Evolutionary conservation across 2,888 invertebrate genomes (phyloP).

Genomic region (Calliscelio sp.): DNA sequence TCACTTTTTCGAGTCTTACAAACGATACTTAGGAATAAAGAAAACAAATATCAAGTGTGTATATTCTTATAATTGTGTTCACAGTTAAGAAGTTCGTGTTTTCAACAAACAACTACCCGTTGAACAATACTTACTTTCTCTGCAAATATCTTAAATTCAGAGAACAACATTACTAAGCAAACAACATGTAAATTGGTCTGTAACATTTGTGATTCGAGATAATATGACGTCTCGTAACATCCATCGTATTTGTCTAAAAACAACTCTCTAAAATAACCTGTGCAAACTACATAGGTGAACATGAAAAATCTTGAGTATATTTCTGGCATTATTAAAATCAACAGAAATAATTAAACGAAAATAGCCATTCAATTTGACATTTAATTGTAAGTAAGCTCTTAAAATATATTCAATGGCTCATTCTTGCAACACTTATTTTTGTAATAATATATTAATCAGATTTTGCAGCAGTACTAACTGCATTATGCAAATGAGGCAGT

Average conservation of each 20-base stretch:
- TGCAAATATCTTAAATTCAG: background rate
- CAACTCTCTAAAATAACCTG: background rate
- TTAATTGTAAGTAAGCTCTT: background rate
- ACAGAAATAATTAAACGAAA: no score
- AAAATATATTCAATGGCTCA: background rate
- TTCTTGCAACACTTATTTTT: constrained; percentile 19
- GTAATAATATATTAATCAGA: constrained; percentile 34
- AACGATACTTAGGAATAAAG: background rate
- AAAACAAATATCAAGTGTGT: background rate
- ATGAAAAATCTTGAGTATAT: no score
- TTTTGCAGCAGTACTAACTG: constrained; percentile 5
- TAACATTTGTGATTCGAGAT: background rate
- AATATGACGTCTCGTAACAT: no score
- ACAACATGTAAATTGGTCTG: background rate
- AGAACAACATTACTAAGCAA: background rate
- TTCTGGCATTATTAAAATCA: no score
- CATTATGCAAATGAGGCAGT: constrained; percentile 45
- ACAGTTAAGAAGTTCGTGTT: background rate
- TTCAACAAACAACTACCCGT: background rate
- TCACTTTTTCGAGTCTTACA: background rate
- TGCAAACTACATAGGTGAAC: no score
- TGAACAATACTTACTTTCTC: background rate
- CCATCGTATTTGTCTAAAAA: no score
- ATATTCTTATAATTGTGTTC: background rate
- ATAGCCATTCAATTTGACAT: background rate